Evolutionary conservation across 2,888 invertebrate genomes (phyloP).

Genomic region (Ametastegia equiseti): DNA sequence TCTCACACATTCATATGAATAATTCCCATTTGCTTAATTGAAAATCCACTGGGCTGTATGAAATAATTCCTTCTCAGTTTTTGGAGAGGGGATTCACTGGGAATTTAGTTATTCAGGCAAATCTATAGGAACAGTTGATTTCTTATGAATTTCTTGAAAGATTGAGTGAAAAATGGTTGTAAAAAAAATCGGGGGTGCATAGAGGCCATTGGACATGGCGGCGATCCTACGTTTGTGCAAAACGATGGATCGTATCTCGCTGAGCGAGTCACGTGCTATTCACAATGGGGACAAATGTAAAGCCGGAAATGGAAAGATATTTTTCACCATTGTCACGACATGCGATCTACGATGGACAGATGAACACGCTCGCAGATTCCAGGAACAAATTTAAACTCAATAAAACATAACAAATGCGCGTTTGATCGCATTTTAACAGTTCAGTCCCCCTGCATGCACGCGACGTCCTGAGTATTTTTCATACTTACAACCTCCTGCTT

Average conservation of each 20-base stretch:
- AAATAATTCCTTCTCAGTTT: no score
- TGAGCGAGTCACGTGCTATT: conserved; percentile 11
- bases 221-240: background rate
- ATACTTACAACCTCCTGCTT: background rate
- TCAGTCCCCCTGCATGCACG: background rate
- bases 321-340: conserved; percentile 29
- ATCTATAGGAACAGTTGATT: no score
- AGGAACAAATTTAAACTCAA: conserved; percentile 20
- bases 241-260: background rate
- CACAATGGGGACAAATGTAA: background rate
- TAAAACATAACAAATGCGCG: background rate
- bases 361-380: conserved; percentile 30
- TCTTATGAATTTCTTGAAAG: no score
- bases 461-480: background rate
- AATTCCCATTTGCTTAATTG: no score
- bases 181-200: background rate
- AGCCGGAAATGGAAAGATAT: conserved; percentile 25
- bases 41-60: no score
- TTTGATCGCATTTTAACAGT: background rate
- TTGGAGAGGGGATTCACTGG: no score
- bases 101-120: no score
- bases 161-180: no score
- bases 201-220: background rate
- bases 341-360: conserved; percentile 14
- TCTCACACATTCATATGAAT: no score